These are phyloP conservation scores for Microcebus tavaratra DNA, from an alignment of 2,113 vertebrate species.

Conservation along the genomic window DNA sequence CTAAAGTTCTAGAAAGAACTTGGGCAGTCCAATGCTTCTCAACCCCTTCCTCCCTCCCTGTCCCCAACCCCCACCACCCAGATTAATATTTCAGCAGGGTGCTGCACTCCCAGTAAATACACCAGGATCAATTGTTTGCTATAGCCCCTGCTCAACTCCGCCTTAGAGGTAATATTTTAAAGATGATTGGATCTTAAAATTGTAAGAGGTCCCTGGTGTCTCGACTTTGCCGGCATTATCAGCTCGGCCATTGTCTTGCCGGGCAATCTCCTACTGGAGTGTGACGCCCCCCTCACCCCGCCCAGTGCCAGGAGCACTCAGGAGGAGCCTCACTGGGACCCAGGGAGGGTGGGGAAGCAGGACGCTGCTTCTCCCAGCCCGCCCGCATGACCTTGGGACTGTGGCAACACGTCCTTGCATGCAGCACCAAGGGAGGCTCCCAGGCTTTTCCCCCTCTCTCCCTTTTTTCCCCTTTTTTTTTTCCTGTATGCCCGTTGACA, in stretches of 20 bases:
- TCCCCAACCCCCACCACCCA: no score
- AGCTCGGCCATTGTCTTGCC: constrained; percentile 77
- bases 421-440: constrained; percentile 41
- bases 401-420: constrained; percentile 77
- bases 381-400: constrained; percentile 74
- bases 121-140: constrained; percentile 78
- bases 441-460: neutral
- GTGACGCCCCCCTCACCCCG: neutral
- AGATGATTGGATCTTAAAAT: constrained; percentile 84
- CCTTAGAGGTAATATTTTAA: constrained; percentile 81
- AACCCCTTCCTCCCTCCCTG: neutral
- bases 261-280: constrained; percentile 73
- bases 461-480: neutral
- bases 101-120: constrained; percentile 69
- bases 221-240: constrained; percentile 79
- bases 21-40: neutral
- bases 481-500: constrained; percentile 66
- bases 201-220: constrained; percentile 78
- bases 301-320: rapidly evolving
- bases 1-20: constrained; percentile 13
- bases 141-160: constrained; percentile 66
- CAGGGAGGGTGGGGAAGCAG: constrained; percentile 47
- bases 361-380: constrained; percentile 56
- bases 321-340: neutral
- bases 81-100: constrained; percentile 80